Base-by-base conservation (phyloP, 2,797 vertebrate species). In the Scarus forsteni region DNA sequence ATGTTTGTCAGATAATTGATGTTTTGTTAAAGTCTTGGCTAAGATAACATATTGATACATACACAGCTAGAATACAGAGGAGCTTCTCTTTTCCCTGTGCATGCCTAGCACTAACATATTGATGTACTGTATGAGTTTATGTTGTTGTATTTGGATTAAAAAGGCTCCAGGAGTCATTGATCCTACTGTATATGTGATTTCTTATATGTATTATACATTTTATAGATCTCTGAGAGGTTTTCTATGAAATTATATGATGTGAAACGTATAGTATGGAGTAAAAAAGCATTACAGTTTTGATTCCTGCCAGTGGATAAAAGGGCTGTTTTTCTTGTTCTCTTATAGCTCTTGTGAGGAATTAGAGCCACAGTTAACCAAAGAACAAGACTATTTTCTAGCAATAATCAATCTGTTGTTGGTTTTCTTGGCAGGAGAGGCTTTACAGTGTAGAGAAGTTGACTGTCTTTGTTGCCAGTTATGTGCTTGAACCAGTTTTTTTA, bases 91-190 rank as follows among this genome's bases (percentile, higher is more conserved):
- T 39, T 68, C 60, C 13, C 62, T 3, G 16, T 59, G 52, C 15
- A 14, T 14, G 8, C 34, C 77, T 77, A 51, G 61, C 42, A 50
- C 48, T 53, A 27, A 70, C 63, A 56, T 62, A 46, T 60, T 56
- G 54, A 6, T 51, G 34, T 13, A 8, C 50, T 51, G 36, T n/a
- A 8, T 27, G 51, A 53, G 50, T 77, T 60, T 51, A 39, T 40
- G 52, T 46, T 43, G 44, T 35, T 38, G n/a, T 38, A 42, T 56
- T 52, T 14, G 40, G 74, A 7, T 44, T 46, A 5, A 12, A n/a
- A 60, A 48, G 44, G 36, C 6, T 61, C 35, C 48, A 49, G 45
- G 5, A 44, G 18, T 54, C 40, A 56, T 48, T 48, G 52, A 16
- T 67, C 44, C 43, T 13, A 3, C 27, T 27, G 27, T 27, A 27